phyloP scores from a whole-genome alignment of 2,797 vertebrate genomes.

The Molossus alvarezi region DNA sequence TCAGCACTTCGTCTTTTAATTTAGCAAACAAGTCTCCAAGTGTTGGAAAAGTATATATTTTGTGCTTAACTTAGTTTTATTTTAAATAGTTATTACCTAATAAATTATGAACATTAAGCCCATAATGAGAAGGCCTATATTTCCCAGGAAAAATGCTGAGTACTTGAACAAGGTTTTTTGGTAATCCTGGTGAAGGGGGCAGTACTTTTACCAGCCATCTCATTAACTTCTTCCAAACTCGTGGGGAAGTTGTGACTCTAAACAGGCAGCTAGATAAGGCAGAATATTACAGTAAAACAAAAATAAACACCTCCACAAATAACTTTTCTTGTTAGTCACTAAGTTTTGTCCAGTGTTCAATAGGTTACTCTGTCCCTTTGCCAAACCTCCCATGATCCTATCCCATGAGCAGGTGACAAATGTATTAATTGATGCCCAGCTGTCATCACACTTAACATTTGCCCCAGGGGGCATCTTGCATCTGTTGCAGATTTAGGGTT shows the following conservation, averaged over 20 bases:
- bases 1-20: conserved; percentile 81
- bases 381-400: conserved; percentile 67
- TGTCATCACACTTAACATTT: conserved; percentile 82
- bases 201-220: not conserved
- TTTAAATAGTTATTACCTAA: conserved; percentile 84
- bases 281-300: conserved; percentile 32
- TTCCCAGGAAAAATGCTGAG: conserved; percentile 65
- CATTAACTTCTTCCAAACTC: conserved; percentile 35
- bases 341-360: conserved; percentile 27
- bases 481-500: conserved; percentile 79
- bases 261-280: conserved; percentile 12
- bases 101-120: conserved; percentile 83
- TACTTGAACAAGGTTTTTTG: not conserved
- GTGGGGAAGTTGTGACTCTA: not conserved
- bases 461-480: conserved; percentile 73
- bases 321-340: conserved; percentile 43
- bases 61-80: conserved; percentile 80
- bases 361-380: conserved; percentile 36
- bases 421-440: conserved; percentile 83
- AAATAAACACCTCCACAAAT: conserved; percentile 27
- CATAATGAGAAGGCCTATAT: conserved; percentile 59
- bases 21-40: conserved; percentile 81
- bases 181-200: not conserved
- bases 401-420: conserved; percentile 73
- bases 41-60: conserved; percentile 78